These are phyloP conservation scores for Conistra vaccinii DNA, from an alignment of 2,888 invertebrate genomes.

Conservation along the genomic window DNA sequence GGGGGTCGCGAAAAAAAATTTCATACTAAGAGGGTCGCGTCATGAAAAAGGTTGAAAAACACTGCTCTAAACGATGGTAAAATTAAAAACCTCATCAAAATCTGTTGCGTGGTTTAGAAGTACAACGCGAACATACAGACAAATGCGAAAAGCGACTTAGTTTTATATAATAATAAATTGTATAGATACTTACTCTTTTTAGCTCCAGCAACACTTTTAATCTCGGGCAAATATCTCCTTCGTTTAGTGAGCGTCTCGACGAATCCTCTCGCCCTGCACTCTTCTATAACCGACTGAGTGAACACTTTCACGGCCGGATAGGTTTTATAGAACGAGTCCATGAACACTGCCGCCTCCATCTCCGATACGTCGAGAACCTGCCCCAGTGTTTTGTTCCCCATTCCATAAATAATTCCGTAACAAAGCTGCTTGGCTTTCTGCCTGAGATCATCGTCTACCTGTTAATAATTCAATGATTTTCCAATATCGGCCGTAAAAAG, in stretches of 20 bases:
- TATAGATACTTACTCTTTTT: constrained; percentile 92
- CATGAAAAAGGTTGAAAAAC: no score
- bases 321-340: constrained; percentile 94
- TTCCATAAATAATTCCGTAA: constrained; percentile 99
- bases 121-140: no score
- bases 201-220: constrained; percentile 91
- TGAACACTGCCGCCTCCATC: constrained; percentile 94
- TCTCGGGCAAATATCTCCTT: constrained; percentile 94
- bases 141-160: no score
- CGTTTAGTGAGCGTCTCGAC: constrained; percentile 96
- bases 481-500: constrained; percentile 12
- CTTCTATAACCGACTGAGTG: constrained; percentile 87
- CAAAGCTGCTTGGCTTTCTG: constrained; percentile 98
- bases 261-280: constrained; percentile 93
- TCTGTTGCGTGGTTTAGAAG: no score
- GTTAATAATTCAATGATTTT: constrained; percentile 46
- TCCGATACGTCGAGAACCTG: constrained; percentile 95
- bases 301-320: constrained; percentile 93
- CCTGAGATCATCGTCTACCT: constrained; percentile 94
- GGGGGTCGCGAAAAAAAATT: no score
- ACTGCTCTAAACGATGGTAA: no score
- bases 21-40: no score
- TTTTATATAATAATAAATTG: no score
- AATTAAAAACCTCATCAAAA: no score
- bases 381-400: constrained; percentile 96